A percentile compares a stretch with the other conserved stretches of the same genome.
Conservation (phyloP, 2,797 vertebrate species). For the Acipenser transmontanus region DNA sequence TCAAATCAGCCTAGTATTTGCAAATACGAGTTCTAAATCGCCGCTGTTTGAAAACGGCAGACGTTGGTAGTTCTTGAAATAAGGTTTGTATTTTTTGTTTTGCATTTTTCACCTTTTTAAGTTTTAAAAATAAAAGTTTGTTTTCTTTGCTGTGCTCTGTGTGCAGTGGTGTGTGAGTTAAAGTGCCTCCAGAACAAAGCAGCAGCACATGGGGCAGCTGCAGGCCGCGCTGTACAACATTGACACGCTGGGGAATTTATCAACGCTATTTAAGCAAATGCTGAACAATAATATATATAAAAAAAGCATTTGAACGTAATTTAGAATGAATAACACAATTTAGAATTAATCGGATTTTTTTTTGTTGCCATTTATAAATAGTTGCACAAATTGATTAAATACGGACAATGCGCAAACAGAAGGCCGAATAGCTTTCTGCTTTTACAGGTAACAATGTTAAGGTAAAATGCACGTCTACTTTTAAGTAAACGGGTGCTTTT, state of each 20-base stretch:
- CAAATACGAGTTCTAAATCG: slow-evolving; percentile 15
- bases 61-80: neutral
- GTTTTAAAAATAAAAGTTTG: slow-evolving; percentile 9
- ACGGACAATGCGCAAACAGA: neutral
- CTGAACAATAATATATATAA: no score
- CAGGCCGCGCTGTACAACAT: slow-evolving; percentile 51
- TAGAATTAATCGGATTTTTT: no score
- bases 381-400: neutral
- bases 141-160: slow-evolving; percentile 36
- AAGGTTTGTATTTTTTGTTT: neutral
- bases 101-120: neutral
- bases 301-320: no score
- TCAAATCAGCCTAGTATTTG: slow-evolving; percentile 35
- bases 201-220: slow-evolving; percentile 66
- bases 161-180: slow-evolving; percentile 58
- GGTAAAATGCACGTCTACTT: neutral
- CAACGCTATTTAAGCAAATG: no score
- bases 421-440: neutral
- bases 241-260: slow-evolving; percentile 18
- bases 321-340: no score
- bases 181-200: slow-evolving; percentile 81
- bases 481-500: no score
- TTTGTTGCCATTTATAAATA: no score
- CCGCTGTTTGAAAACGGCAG: slow-evolving; percentile 22
- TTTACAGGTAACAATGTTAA: neutral